phyloP scores from a whole-genome alignment of 1,140 invertebrate genomes.

The Brachionus paranguensis region DNA sequence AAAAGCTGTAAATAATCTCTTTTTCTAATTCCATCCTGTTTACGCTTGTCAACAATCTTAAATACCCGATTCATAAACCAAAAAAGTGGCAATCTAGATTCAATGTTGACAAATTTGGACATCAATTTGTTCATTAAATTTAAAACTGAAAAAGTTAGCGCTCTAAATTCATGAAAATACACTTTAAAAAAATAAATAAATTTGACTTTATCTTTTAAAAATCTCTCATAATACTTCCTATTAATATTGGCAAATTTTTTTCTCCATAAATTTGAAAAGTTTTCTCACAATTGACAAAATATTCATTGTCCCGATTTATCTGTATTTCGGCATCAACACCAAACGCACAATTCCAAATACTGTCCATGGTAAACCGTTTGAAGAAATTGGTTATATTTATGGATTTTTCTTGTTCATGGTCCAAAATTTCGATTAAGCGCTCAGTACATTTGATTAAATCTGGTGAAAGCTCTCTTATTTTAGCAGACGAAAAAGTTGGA shows the following conservation, averaged over 20 bases:
- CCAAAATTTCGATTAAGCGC: conserved; percentile 45
- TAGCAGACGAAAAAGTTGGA: conserved; percentile 61
- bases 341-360: conserved; percentile 27
- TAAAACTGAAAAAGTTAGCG: neutral
- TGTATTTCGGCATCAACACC: conserved; percentile 9
- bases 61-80: neutral
- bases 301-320: conserved; percentile 5
- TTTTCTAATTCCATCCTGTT: neutral
- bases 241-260: neutral
- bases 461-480: conserved; percentile 57
- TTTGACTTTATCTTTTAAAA: neutral
- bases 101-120: neutral
- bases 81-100: neutral
- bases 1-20: conserved; percentile 32
- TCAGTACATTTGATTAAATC: conserved; percentile 47
- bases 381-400: conserved; percentile 45
- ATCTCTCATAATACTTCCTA: neutral
- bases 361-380: conserved; percentile 26
- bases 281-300: conserved; percentile 16
- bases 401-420: conserved; percentile 41
- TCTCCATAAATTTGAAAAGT: neutral
- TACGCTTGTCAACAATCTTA: neutral
- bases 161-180: conserved; percentile 23
- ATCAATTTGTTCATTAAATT: neutral
- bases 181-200: neutral